phyloP scores from a whole-genome alignment of 2,797 vertebrate genomes.

The Centroberyx gerrardi region DNA sequence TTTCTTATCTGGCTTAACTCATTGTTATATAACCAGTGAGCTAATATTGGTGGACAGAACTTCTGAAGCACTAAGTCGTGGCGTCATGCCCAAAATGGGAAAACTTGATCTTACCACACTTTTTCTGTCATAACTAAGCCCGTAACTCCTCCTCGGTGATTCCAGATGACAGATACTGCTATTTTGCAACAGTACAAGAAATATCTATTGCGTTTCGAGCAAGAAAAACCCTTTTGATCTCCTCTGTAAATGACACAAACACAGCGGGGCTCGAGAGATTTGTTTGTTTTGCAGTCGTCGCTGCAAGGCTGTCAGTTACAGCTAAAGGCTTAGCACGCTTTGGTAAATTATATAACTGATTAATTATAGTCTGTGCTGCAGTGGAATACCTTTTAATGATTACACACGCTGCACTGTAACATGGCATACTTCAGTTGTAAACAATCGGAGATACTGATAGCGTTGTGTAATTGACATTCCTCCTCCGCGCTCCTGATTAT shows the following conservation, averaged over 20 bases:
- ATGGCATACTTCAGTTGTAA: constrained; percentile 41
- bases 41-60: constrained; percentile 51
- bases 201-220: not conserved
- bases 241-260: constrained; percentile 3
- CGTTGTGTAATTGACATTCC: constrained; percentile 46
- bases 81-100: constrained; percentile 30
- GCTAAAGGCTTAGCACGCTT: constrained; percentile 19
- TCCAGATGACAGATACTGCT: constrained; percentile 5
- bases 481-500: constrained; percentile 30
- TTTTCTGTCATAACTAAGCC: constrained; percentile 17
- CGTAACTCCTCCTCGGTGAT: not conserved
- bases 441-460: constrained; percentile 32
- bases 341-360: constrained; percentile 29
- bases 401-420: not conserved
- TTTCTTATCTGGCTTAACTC: constrained; percentile 79
- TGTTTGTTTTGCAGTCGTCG: not conserved
- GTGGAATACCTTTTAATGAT: constrained; percentile 45
- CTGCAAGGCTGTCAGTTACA: constrained; percentile 26
- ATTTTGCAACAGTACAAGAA: not conserved
- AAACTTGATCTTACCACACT: constrained; percentile 26
- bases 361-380: constrained; percentile 20
- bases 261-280: not conserved
- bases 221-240: constrained; percentile 14
- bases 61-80: constrained; percentile 15
- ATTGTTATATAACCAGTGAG: constrained; percentile 66